Evolutionary conservation across 1,140 invertebrate genomes (phyloP), one percentile per base, ranked within the genome.

Genomic region (Dreissena polymorpha): DNA sequence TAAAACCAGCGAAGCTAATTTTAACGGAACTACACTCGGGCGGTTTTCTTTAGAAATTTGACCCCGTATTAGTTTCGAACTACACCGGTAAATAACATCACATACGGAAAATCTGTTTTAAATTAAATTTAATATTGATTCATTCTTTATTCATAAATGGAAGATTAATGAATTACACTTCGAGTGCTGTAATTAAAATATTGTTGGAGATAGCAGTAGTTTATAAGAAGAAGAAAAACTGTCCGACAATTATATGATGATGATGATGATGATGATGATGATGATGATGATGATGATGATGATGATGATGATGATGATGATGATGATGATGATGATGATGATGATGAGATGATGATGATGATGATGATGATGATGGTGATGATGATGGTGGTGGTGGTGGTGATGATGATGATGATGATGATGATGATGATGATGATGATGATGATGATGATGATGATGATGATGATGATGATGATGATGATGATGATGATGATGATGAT

Each of bases 1-100:
- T 72, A 25, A 29, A 53, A 72, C 71, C 79, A 68, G 63, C n/a
- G 29, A n/a, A 49, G 21, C 55, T 80, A 80, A 79, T 70, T 79
- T 77, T 77, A 77, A 29, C 75, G 50, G 75, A 18, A 13, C 16
- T 5, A 27, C 55, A 60, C 12, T 29, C 57, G 51, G 72, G 18
- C n/a, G 23, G 29, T 14, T 13, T n/a, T 74, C 51, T 74, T 25
- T 8, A 25, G 14, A 39, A 68, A 68, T 16, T 68, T 16, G 25
- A 21, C 27, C 68, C n/a, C 29, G 68, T 70, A 21, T 39, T 8
- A 70, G 39, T 12, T 21, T 70, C 27, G 16, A 10, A 23, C 57
- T 10, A 12, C 57, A 6, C 21, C 27, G 68, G 27, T 70, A 39
- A 70, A 39, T 39, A 23, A 27, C 64, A 67, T n/a, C 64, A 14